Evolutionary conservation across 92 coral and sea anemone genomes (phyloP).

Genomic region (Zoanthus solanderi): DNA sequence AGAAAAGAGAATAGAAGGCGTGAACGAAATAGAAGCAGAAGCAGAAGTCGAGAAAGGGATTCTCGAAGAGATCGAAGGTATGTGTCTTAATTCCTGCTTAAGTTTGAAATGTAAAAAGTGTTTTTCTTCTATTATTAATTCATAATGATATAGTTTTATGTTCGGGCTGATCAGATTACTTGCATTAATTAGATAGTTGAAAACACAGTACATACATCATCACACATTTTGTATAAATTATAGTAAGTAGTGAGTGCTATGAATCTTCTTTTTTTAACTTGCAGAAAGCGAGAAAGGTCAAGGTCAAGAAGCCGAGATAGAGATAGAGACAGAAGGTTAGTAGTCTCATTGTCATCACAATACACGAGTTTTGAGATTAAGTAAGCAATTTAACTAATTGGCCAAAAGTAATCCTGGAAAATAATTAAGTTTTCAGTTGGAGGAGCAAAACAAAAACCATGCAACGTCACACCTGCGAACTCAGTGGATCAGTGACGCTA

Average conservation of each 20-base stretch:
- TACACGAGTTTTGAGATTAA: too few relatives aligned
- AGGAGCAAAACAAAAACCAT: too few relatives aligned
- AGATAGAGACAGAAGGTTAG: conserved; percentile 15
- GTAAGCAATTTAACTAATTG: too few relatives aligned
- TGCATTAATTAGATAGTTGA: background rate
- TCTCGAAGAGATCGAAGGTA: conserved; percentile 74
- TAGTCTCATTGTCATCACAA: too few relatives aligned
- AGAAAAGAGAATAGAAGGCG: conserved; percentile 60
- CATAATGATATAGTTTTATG: too few relatives aligned
- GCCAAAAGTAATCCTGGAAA: too few relatives aligned
- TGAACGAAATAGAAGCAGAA: conserved; percentile 79
- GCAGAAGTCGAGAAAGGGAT: conserved; percentile 80
- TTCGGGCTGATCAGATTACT: too few relatives aligned
- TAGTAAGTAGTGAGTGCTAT: background rate
- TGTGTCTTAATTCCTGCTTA: background rate
- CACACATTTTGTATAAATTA: background rate
- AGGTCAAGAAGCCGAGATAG: conserved; percentile 75
- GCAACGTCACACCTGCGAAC: too few relatives aligned
- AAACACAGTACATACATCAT: background rate
- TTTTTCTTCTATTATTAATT: too few relatives aligned
- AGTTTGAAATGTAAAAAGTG: too few relatives aligned
- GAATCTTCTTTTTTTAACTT: background rate
- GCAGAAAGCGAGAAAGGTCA: conserved; percentile 62
- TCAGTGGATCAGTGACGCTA: too few relatives aligned
- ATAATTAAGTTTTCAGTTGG: too few relatives aligned